Evolutionary conservation across 2,888 invertebrate genomes (phyloP).

Genomic region (Deilephila elpenor): DNA sequence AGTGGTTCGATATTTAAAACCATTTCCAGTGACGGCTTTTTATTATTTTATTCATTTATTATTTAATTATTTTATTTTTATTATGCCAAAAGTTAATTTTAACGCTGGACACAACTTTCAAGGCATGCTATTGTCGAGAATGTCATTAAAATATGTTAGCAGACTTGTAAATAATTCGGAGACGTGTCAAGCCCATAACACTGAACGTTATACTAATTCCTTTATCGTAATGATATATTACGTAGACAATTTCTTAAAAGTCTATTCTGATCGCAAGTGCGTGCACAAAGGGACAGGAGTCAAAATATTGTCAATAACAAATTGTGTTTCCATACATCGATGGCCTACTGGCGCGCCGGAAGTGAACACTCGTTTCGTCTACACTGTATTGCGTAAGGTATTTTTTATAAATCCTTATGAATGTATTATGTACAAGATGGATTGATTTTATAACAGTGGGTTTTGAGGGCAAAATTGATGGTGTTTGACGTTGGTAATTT

Average conservation of each 20-base stretch:
- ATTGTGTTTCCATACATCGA: conserved; percentile 55
- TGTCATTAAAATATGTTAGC: neutral
- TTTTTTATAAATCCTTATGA: conserved; percentile 43
- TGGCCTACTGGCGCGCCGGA: conserved; percentile 58
- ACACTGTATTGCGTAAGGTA: conserved; percentile 50
- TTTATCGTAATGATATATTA: conserved; percentile 25
- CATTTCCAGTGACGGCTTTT: no score
- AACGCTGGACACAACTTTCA: no score
- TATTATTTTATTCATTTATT: no score
- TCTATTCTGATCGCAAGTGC: conserved; percentile 69
- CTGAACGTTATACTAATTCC: conserved; percentile 29
- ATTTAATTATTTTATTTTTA: no score
- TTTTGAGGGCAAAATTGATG: conserved; percentile 39
- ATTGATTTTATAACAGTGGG: conserved; percentile 54
- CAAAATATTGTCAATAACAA: conserved; percentile 75
- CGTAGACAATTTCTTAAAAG: conserved; percentile 60
- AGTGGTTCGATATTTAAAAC: no score
- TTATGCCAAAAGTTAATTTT: no score
- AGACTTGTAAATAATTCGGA: neutral
- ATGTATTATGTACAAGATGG: conserved; percentile 53
- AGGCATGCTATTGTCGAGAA: neutral
- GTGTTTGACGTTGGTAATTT: conserved; percentile 12
- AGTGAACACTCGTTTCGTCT: conserved; percentile 49
- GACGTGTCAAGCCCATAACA: conserved; percentile 15
- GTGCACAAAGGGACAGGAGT: conserved; percentile 59